Conservation (phyloP, 2,888 invertebrate genomes). For the Chrysodeixis includens region DNA sequence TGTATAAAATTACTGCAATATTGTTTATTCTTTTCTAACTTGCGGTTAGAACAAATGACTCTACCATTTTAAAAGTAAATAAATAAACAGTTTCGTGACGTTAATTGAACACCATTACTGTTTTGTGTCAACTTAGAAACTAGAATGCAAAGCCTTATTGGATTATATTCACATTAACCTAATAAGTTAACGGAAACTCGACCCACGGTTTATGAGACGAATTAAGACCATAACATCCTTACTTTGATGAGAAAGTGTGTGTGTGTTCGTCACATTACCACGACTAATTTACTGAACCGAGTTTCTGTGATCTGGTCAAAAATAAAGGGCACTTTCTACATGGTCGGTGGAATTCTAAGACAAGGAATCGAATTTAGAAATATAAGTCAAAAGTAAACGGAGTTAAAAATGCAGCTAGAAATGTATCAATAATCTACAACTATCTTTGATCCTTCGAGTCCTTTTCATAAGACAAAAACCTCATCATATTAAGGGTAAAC, state of each 20-base stretch:
- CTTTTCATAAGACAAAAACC: no score
- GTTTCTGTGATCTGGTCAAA: not conserved
- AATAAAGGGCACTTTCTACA: not conserved
- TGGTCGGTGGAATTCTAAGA: no score
- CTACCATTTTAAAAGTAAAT: slow-evolving; percentile 9
- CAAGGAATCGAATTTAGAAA: no score
- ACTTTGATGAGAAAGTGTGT: not conserved
- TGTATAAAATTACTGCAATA: not conserved
- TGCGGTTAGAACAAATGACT: slow-evolving; percentile 1
- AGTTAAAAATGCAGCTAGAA: no score
- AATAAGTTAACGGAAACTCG: slow-evolving; percentile 18
- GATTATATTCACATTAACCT: slow-evolving; percentile 15
- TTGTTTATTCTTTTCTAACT: slow-evolving; percentile 1
- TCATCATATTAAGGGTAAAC: no score
- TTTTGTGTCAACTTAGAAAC: slow-evolving; percentile 27
- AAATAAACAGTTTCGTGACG: not conserved
- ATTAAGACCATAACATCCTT: slow-evolving; percentile 12
- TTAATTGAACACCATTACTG: slow-evolving; percentile 5
- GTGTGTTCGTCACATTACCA: not conserved
- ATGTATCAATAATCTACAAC: no score
- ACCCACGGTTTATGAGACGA: slow-evolving; percentile 17
- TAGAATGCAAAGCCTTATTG: slow-evolving; percentile 11
- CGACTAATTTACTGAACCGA: not conserved
- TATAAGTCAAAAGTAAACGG: no score
- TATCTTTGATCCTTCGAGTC: no score